Percentiles rank a stretch among this genome's conserved stretches.
These are phyloP conservation scores for Tipula helvola DNA, from an alignment of 2,888 invertebrate species.

Conservation along the genomic window DNA sequence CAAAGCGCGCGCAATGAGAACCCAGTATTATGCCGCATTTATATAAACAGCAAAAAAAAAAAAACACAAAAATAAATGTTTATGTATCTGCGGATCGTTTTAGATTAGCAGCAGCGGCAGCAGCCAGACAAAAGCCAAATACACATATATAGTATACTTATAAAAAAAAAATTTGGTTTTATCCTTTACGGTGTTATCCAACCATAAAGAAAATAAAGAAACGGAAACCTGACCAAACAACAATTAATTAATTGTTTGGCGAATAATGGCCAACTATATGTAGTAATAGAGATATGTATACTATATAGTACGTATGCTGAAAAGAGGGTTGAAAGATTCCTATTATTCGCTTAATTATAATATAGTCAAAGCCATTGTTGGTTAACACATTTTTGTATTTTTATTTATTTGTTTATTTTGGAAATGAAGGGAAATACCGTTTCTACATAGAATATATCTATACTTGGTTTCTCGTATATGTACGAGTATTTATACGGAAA, in stretches of 20 bases:
- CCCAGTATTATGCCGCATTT: neutral
- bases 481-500: neutral
- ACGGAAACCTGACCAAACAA: neutral
- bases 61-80: too few species aligned
- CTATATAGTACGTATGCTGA: neutral
- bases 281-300: neutral
- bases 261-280: neutral
- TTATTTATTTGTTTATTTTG: neutral
- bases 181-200: neutral
- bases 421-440: neutral
- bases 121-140: neutral
- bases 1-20: neutral
- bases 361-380: neutral
- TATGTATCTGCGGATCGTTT: neutral
- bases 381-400: neutral
- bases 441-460: neutral
- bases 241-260: conserved; percentile 4
- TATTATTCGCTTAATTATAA: neutral
- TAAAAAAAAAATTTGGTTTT: neutral
- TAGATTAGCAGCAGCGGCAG: neutral
- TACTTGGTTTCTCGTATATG: neutral
- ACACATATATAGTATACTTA: neutral
- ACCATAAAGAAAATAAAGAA: neutral
- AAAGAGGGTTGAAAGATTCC: neutral
- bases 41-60: neutral